phyloP scores from a whole-genome alignment of 1,140 invertebrate genomes.

The Gonioctena quinquepunctata region DNA sequence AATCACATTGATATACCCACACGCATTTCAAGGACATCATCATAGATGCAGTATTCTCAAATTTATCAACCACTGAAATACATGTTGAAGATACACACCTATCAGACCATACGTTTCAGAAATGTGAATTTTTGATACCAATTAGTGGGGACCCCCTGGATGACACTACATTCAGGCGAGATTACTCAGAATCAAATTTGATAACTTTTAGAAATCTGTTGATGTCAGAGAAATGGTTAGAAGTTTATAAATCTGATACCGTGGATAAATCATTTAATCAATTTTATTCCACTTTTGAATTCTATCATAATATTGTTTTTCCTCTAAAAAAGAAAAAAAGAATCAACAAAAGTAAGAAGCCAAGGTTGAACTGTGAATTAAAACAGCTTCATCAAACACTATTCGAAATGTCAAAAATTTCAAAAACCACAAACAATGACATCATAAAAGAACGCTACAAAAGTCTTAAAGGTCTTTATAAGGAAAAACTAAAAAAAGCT shows the following conservation, averaged over 20 bases:
- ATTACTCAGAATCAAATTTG: background rate
- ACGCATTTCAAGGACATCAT: background rate
- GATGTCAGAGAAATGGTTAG: background rate
- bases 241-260: background rate
- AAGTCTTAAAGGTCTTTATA: too few relatives aligned
- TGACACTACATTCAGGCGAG: background rate
- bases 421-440: background rate
- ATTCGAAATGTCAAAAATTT: background rate
- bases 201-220: slow-evolving; percentile 5
- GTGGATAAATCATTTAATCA: background rate
- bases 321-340: background rate
- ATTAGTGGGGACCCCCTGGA: background rate
- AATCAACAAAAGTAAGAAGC: background rate
- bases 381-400: slow-evolving; percentile 1
- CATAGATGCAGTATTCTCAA: background rate
- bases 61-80: background rate
- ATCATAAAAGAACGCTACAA: slow-evolving; percentile 1
- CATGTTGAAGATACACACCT: background rate
- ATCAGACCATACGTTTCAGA: slow-evolving; percentile 7
- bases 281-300: background rate
- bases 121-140: background rate
- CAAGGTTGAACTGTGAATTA: background rate
- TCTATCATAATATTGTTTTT: background rate
- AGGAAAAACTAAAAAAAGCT: too few relatives aligned
- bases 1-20: background rate